Conservation (phyloP, 2,888 invertebrate species). For the Hypsopygia costalis region DNA sequence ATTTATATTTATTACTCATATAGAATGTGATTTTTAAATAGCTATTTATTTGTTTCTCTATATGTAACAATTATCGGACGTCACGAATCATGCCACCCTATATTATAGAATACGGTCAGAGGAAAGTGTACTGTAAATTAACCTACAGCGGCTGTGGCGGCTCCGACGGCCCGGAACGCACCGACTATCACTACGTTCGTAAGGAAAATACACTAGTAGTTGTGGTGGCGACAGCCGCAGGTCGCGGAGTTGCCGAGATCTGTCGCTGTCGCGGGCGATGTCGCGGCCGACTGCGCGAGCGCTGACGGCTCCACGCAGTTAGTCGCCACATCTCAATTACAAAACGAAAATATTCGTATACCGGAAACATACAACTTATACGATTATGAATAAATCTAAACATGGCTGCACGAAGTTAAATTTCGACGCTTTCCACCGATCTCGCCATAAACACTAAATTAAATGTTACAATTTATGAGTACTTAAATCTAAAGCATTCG, state of each 20-base stretch:
- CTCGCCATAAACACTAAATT: background rate
- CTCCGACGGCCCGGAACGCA: conserved; percentile 27
- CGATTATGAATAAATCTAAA: conserved; percentile 3
- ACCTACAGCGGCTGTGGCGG: conserved; percentile 28
- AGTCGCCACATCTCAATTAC: no score
- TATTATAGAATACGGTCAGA: conserved; percentile 42
- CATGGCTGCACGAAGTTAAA: background rate
- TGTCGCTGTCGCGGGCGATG: no score
- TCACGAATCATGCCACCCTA: conserved; percentile 63
- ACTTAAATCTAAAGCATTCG: background rate
- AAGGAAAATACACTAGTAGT: no score
- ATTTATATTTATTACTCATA: conserved; percentile 58
- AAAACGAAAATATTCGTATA: background rate
- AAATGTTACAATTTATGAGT: background rate
- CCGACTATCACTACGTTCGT: no score
- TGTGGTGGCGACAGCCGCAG: no score
- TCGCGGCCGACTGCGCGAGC: no score
- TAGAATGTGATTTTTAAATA: conserved; percentile 65
- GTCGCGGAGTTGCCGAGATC: no score
- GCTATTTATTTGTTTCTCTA: conserved; percentile 56
- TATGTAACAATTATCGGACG: conserved; percentile 70
- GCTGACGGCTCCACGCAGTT: no score
- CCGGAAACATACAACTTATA: conserved; percentile 8
- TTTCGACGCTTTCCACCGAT: background rate
- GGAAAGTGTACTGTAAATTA: conserved; percentile 60